These are phyloP conservation scores for Aelia acuminata DNA, from an alignment of 2,888 invertebrate genomes.

Conservation along the genomic window DNA sequence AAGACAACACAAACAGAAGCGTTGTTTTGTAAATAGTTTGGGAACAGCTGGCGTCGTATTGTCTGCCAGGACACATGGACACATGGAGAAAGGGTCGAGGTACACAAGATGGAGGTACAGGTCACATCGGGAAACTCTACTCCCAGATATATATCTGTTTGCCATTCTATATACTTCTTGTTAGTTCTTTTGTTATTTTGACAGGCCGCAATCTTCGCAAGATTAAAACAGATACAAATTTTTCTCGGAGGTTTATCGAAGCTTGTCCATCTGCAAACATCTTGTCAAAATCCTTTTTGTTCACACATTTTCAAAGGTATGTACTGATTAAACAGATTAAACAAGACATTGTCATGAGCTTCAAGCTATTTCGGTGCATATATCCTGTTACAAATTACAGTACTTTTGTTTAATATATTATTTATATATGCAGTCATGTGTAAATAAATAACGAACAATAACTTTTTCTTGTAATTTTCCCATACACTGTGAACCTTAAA, in stretches of 20 bases:
- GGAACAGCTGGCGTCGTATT: slow-evolving; percentile 1
- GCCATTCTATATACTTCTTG: background rate
- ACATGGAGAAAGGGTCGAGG: background rate
- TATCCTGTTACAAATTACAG: background rate
- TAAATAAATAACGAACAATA: no score
- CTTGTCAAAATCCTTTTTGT: background rate
- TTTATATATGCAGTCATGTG: no score
- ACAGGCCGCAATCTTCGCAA: background rate
- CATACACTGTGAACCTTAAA: no score
- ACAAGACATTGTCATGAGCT: background rate
- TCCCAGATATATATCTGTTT: slow-evolving; percentile 10
- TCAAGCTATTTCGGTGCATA: background rate
- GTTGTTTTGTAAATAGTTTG: background rate
- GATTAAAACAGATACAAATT: slow-evolving; percentile 14
- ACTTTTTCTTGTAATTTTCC: no score
- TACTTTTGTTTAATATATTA: no score
- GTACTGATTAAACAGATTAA: background rate
- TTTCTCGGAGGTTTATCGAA: background rate
- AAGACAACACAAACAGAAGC: slow-evolving; percentile 29
- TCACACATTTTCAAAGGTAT: background rate
- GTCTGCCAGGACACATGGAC: slow-evolving; percentile 8
- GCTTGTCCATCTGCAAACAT: background rate
- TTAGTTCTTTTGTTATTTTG: slow-evolving; percentile 21
- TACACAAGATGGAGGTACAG: no score
- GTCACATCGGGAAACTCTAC: background rate